phyloP scores from a whole-genome alignment of 2,888 invertebrate genomes.

The Nemurella pictetii region DNA sequence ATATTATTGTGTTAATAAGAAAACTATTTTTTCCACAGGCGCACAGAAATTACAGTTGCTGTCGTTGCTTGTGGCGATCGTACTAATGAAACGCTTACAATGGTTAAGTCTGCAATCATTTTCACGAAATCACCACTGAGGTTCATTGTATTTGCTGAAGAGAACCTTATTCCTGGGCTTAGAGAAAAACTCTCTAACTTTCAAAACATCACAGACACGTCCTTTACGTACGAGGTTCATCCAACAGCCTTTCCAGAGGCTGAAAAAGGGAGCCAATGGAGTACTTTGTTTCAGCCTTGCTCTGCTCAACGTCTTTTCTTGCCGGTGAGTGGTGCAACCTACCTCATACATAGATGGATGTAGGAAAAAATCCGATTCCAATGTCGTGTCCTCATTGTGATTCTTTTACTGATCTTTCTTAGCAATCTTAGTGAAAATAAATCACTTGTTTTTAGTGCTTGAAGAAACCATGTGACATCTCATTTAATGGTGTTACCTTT shows the following conservation, averaged over 20 bases:
- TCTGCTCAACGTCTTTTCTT: slow-evolving; percentile 91
- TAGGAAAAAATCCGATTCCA: too few relatives aligned
- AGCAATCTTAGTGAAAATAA: too few relatives aligned
- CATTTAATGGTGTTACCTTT: too few relatives aligned
- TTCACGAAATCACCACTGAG: slow-evolving; percentile 68
- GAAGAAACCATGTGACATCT: too few relatives aligned
- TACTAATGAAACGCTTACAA: slow-evolving; percentile 78
- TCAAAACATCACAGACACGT: slow-evolving; percentile 64
- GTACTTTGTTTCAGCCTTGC: slow-evolving; percentile 88
- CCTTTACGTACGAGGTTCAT: slow-evolving; percentile 73
- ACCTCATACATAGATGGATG: too few relatives aligned
- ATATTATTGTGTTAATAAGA: neutral
- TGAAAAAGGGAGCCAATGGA: slow-evolving; percentile 75
- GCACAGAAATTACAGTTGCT: slow-evolving; percentile 64
- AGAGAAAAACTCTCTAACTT: slow-evolving; percentile 73
- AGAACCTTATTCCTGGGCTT: slow-evolving; percentile 67
- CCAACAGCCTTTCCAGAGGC: slow-evolving; percentile 77
- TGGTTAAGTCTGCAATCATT: slow-evolving; percentile 86
- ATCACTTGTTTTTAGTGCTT: too few relatives aligned
- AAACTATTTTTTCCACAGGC: slow-evolving; percentile 44
- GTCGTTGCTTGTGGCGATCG: slow-evolving; percentile 89
- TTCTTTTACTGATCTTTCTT: too few relatives aligned
- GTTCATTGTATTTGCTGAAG: slow-evolving; percentile 81
- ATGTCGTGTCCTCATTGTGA: too few relatives aligned
- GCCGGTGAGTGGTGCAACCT: slow-evolving; percentile 78